Evolutionary conservation across 1,140 invertebrate genomes (phyloP), one percentile per base, ranked within the genome.

Genomic region (Drosophila prosaltans): DNA sequence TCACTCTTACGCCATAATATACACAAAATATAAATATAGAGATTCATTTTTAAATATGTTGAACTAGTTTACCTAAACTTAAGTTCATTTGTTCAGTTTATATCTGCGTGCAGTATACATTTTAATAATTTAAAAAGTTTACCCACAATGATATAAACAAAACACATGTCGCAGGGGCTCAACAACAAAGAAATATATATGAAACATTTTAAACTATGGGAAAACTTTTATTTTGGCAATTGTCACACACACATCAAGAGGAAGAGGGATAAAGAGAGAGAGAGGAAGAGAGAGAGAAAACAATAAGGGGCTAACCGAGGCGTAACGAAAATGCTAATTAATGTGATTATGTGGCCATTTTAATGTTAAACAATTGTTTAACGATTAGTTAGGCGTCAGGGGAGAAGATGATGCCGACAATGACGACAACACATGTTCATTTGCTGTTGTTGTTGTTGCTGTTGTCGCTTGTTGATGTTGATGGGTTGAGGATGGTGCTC

Each of bases 331-430:
- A 89, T 84, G 84, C 78, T 89, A 89, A 89, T 89, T 89, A 89
- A 89, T 89, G 85, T 79, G 84, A 89, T 89, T 89, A 89, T 84
- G 84, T 74, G 81, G 84, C 80, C 74, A 61, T 88, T 88, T 83
- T 70, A 78, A 88, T 88, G 84, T 89, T 84, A 78, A 89, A 89
- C 84, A 89, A 89, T 89, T 90, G 84, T 81, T 89, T 84, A 89
- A 79, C 80, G 81, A 89, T 89, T 89, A 89, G 81, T 89, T 84
- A 89, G 84, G 76, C 82, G 80, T 82, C 72, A 80, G 55, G 24
- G 55, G 65, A 63, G 59, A 61, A 58, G 58, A 62, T 67, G 45
- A 40, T 32, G 40, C 21, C 48, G 8, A 39, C 26, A 16, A 64
- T 26, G 60, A 41, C 69, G 69, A 72, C 58, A 64, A 74, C 70